Evolutionary conservation across 2,888 invertebrate genomes (phyloP).

Genomic region (Melangyna quadrimaculata): DNA sequence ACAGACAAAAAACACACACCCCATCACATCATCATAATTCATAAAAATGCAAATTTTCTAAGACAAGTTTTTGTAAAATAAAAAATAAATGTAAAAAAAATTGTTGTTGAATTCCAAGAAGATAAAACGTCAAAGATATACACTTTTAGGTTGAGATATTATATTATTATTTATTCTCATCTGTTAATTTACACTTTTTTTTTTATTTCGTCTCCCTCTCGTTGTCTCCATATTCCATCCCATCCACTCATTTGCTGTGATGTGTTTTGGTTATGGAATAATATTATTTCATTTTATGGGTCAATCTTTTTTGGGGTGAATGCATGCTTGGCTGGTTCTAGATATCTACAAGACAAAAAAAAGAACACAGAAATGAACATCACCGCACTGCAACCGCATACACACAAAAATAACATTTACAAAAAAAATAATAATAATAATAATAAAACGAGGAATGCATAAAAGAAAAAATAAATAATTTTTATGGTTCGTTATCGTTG

Average conservation of each 20-base stretch:
- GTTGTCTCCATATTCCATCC: conserved; percentile 24
- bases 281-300: conserved; percentile 59
- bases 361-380: background rate
- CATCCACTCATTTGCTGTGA: conserved; percentile 17
- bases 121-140: conserved; percentile 63
- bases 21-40: conserved; percentile 51
- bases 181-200: conserved; percentile 55
- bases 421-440: conserved; percentile 24
- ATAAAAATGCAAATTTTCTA: conserved; percentile 69
- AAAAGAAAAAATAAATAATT: conserved; percentile 64
- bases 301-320: conserved; percentile 68
- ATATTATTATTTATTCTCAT: conserved; percentile 69
- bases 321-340: conserved; percentile 60
- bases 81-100: conserved; percentile 7
- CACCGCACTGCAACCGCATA: conserved; percentile 13
- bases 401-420: conserved; percentile 2
- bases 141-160: conserved; percentile 40
- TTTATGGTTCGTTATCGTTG: conserved; percentile 69
- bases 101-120: conserved; percentile 42
- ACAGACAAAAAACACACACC: background rate
- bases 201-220: background rate
- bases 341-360: background rate
- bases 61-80: conserved; percentile 60
- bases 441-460: conserved; percentile 11
- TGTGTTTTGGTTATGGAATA: conserved; percentile 26